Evolutionary conservation across 64 coral and sea anemone species (phyloP).

Genomic region (Actinia tenebrosa): DNA sequence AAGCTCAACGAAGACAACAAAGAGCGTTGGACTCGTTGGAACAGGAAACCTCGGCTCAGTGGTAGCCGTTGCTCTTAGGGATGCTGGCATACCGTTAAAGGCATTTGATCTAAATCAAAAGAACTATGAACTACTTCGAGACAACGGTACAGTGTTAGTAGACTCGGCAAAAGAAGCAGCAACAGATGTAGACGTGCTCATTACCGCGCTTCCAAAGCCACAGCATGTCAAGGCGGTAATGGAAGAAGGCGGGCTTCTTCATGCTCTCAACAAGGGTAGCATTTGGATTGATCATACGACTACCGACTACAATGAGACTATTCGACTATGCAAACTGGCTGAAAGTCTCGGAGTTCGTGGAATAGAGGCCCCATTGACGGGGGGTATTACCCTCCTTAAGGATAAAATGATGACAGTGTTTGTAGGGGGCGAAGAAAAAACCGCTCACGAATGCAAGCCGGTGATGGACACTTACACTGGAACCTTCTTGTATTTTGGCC

Average conservation of each 20-base stretch:
- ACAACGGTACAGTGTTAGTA: background rate
- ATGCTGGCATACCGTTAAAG: slow-evolving; percentile 3
- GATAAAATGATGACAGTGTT: slow-evolving; percentile 68
- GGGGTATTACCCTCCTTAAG: slow-evolving; percentile 59
- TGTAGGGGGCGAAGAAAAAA: slow-evolving; percentile 64
- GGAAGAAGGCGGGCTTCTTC: slow-evolving; percentile 48
- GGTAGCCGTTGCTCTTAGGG: slow-evolving; percentile 23
- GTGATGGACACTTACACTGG: slow-evolving; percentile 47
- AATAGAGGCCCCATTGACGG: slow-evolving; percentile 71
- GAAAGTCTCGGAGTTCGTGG: slow-evolving; percentile 17
- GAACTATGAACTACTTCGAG: slow-evolving; percentile 1
- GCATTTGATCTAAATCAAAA: slow-evolving; percentile 15
- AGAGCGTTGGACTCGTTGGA: slow-evolving; percentile 67
- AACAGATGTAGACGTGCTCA: slow-evolving; percentile 46
- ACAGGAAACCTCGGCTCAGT: slow-evolving; percentile 56
- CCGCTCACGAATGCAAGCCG: slow-evolving; percentile 57
- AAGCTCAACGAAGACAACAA: slow-evolving; percentile 1
- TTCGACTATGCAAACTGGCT: slow-evolving; percentile 38
- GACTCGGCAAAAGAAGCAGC: background rate
- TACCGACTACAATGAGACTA: slow-evolving; percentile 55
- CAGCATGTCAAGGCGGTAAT: slow-evolving; percentile 47
- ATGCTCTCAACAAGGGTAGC: slow-evolving; percentile 8
- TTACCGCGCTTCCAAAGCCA: slow-evolving; percentile 50
- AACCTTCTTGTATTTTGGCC: slow-evolving; percentile 61
- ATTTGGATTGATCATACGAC: slow-evolving; percentile 68